These are phyloP conservation scores for Drosophila recens DNA, from an alignment of 2,888 invertebrate genomes.

Conservation along the genomic window DNA sequence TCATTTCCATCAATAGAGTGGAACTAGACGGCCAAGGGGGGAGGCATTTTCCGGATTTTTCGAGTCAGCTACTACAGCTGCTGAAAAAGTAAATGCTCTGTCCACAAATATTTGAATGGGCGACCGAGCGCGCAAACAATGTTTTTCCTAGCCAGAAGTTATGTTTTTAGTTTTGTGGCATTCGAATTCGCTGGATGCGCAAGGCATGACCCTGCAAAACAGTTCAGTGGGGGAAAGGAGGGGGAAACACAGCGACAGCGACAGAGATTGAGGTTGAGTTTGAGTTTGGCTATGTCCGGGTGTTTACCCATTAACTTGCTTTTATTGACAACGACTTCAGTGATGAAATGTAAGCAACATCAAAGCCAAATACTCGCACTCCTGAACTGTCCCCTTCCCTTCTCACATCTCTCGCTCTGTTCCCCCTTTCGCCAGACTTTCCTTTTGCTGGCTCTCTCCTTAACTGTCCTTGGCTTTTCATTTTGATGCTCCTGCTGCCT, in stretches of 20 bases:
- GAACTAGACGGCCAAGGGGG: neutral
- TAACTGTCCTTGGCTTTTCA: conserved; percentile 31
- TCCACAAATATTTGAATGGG: conserved; percentile 72
- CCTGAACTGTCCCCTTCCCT: conserved; percentile 25
- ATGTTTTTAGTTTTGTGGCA: conserved; percentile 76
- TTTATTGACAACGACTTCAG: conserved; percentile 74
- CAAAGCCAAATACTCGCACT: conserved; percentile 70
- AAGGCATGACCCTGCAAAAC: conserved; percentile 11
- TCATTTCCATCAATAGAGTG: conserved; percentile 36
- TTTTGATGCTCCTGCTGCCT: conserved; percentile 19
- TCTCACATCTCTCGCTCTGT: neutral
- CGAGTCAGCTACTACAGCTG: conserved; percentile 48
- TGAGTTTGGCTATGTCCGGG: conserved; percentile 16
- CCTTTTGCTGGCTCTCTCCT: conserved; percentile 12
- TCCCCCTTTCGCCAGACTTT: neutral
- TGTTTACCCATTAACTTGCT: conserved; percentile 73
- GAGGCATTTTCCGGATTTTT: conserved; percentile 50
- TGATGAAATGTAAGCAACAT: conserved; percentile 80
- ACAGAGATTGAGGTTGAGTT: too few species aligned
- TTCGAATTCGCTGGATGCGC: conserved; percentile 39
- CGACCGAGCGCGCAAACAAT: conserved; percentile 63
- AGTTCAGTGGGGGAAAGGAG: neutral
- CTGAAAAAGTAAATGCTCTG: conserved; percentile 48
- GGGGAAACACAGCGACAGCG: neutral
- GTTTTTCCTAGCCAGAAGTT: conserved; percentile 65